These are phyloP conservation scores for Diadophis punctatus DNA, from an alignment of 2,113 vertebrate species.

Conservation along the genomic window DNA sequence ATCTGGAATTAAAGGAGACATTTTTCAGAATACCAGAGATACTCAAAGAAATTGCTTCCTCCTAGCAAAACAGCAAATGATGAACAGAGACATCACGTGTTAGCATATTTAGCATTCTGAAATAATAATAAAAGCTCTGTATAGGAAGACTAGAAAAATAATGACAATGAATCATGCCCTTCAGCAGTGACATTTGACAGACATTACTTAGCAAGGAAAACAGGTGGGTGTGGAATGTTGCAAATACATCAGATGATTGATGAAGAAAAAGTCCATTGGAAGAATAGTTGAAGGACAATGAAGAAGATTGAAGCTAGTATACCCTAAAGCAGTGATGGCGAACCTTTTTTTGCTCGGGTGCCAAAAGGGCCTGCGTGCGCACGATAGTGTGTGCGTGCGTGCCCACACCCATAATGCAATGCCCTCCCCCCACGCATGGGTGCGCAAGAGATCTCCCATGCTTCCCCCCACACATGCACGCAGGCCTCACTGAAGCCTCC, in stretches of 20 bases:
- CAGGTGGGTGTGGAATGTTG: not conserved
- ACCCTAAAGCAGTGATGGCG: no score
- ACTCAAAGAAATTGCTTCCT: not conserved
- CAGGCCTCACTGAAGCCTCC: no score
- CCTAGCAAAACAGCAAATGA: not conserved
- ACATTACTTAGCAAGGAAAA: not conserved
- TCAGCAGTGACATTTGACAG: not conserved
- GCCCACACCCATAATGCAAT: no score
- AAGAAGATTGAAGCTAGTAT: not conserved
- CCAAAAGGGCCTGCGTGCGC: no score
- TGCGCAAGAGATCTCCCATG: no score
- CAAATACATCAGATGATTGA: not conserved
- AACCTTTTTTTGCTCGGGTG: no score
- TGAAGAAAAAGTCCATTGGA: not conserved
- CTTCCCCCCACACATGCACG: no score
- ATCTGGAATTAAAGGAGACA: not conserved
- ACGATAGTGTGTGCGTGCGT: no score
- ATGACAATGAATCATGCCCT: not conserved
- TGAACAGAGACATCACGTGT: not conserved
- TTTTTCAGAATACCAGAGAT: not conserved
- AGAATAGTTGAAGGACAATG: not conserved
- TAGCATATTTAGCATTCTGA: not conserved
- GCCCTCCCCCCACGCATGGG: no score
- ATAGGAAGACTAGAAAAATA: not conserved
- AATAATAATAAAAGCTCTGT: not conserved